Conservation (phyloP, 2,797 vertebrate species). For the Chaetophractus vellerosus region DNA sequence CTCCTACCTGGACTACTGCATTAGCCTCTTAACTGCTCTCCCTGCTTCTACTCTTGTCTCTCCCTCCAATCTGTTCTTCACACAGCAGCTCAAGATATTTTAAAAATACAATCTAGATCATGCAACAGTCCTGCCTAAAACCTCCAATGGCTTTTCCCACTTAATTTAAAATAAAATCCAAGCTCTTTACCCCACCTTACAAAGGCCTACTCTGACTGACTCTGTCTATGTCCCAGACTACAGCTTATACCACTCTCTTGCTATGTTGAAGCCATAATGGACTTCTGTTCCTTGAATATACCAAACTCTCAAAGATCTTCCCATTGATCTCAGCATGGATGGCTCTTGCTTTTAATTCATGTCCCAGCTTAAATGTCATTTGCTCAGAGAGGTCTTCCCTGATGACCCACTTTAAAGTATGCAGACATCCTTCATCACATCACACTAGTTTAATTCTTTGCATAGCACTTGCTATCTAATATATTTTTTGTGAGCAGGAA, state of each 20-base stretch:
- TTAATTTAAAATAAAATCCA: constrained; percentile 48
- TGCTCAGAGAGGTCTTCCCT: constrained; percentile 29
- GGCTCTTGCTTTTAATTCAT: constrained; percentile 3
- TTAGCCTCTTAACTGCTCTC: neutral
- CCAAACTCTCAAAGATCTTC: constrained; percentile 14
- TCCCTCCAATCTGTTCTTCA: too few species aligned
- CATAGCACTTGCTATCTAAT: neutral
- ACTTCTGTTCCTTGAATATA: neutral
- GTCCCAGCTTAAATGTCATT: neutral
- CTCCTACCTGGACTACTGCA: neutral
- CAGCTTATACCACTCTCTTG: neutral
- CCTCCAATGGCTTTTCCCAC: neutral
- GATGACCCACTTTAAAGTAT: neutral
- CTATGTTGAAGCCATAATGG: neutral
- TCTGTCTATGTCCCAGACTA: neutral
- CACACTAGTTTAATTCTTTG: constrained; percentile 22
- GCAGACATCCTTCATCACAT: neutral
- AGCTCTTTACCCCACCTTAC: constrained; percentile 7
- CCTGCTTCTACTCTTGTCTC: too few species aligned
- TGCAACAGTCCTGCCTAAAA: constrained; percentile 21
- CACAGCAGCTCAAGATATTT: neutral
- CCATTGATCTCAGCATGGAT: neutral
- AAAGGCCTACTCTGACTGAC: neutral
- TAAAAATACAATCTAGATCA: constrained; percentile 26
- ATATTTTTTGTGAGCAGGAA: neutral